These are phyloP conservation scores for Octonoba sinensis DNA, from an alignment of 2,888 invertebrate species.

Conservation along the genomic window DNA sequence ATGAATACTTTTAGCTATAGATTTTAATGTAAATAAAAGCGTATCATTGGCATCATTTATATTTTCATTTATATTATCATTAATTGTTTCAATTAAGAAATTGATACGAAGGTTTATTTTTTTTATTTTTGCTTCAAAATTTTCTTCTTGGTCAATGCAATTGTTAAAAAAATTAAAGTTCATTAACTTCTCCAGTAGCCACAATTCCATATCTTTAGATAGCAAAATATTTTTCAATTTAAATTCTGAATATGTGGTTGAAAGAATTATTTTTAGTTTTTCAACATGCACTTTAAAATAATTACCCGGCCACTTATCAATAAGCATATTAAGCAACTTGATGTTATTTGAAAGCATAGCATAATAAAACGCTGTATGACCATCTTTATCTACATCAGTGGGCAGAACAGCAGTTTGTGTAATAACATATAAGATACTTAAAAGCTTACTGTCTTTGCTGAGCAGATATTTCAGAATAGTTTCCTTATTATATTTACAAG, in stretches of 20 bases:
- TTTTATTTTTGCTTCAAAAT: slow-evolving; percentile 1
- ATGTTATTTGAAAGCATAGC: slow-evolving; percentile 2
- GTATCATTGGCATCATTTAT: neutral
- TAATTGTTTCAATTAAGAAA: neutral
- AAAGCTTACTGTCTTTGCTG: neutral
- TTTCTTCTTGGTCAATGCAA: neutral
- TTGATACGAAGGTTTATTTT: slow-evolving; percentile 4
- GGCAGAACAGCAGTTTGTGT: neutral
- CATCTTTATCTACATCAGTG: slow-evolving; percentile 1
- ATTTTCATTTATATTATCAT: no score
- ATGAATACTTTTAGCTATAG: slow-evolving; percentile 14
- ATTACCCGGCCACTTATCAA: neutral
- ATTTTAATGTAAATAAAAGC: neutral
- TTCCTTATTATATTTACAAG: slow-evolving; percentile 5
- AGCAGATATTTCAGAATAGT: slow-evolving; percentile 7
- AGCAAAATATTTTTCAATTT: slow-evolving; percentile 23
- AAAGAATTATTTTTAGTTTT: slow-evolving; percentile 14
- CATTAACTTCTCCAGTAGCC: neutral
- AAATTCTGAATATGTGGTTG: slow-evolving; percentile 17
- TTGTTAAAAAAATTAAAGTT: slow-evolving; percentile 16
- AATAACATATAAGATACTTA: slow-evolving; percentile 7
- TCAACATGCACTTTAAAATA: neutral
- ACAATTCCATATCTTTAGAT: slow-evolving; percentile 9
- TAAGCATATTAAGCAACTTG: neutral
- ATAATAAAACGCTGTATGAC: slow-evolving; percentile 41